Percentiles rank a stretch among this genome's conserved stretches.
Evolutionary conservation across 2,797 vertebrate species (phyloP).

Genomic region (Mus caroli): DNA sequence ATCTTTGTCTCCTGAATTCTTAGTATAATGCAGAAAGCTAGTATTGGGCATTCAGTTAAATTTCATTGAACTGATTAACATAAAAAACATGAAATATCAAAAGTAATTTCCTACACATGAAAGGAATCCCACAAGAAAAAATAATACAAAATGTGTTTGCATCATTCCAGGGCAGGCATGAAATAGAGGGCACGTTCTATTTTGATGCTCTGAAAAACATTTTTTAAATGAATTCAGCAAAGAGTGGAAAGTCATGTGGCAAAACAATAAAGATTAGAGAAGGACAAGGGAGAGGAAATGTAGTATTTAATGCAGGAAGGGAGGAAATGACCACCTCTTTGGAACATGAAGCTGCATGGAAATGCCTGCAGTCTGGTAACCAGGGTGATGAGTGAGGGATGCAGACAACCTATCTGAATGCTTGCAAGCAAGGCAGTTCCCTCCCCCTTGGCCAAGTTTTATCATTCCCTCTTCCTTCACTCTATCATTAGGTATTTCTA

Average conservation of each 20-base stretch:
- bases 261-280: background rate
- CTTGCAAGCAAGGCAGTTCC: background rate
- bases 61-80: background rate
- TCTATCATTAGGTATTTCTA: background rate
- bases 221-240: background rate
- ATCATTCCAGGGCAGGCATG: background rate
- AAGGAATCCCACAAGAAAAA: background rate
- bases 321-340: background rate
- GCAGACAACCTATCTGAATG: background rate
- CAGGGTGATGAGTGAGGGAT: background rate
- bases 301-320: background rate
- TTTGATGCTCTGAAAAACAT: background rate
- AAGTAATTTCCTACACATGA: slow-evolving; percentile 5
- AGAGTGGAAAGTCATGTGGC: background rate
- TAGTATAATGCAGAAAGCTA: background rate
- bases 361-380: background rate
- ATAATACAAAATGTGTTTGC: background rate
- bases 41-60: background rate
- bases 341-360: background rate
- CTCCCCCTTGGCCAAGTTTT: background rate
- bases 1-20: background rate
- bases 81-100: background rate
- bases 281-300: background rate
- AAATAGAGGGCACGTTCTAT: background rate
- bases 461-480: background rate